These are phyloP conservation scores for Auanema sp. DNA, from an alignment of 2,888 invertebrate species.

Conservation along the genomic window DNA sequence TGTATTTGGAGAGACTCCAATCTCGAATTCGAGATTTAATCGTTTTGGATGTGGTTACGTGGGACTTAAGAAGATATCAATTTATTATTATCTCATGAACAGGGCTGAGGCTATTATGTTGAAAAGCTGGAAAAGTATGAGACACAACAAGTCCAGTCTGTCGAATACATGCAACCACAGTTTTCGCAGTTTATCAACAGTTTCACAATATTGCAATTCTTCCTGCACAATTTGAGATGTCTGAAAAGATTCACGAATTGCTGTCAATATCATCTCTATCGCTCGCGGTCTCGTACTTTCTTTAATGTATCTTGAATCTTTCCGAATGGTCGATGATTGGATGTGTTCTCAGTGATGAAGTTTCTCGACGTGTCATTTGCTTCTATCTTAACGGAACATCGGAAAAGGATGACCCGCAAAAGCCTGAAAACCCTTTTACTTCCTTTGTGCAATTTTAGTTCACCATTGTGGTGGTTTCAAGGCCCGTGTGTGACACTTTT, in stretches of 20 bases:
- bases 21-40: not conserved
- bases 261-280: not conserved
- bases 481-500: conserved; percentile 18
- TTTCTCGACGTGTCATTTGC: not conserved
- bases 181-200: conserved; percentile 1
- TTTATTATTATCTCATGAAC: conserved; percentile 18
- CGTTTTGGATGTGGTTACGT: not conserved
- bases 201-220: conserved; percentile 9
- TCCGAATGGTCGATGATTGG: not conserved
- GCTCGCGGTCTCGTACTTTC: not conserved
- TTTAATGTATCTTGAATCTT: conserved; percentile 1
- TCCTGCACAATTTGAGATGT: conserved; percentile 7
- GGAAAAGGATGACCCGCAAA: conserved; percentile 2
- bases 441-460: conserved; percentile 4
- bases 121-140: conserved; percentile 18
- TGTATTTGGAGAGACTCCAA: not conserved
- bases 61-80: not conserved
- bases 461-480: conserved; percentile 19
- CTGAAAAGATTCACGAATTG: not conserved
- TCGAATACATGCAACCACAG: conserved; percentile 20
- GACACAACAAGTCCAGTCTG: conserved; percentile 14
- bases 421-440: conserved; percentile 16
- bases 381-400: not conserved
- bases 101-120: conserved; percentile 20
- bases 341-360: not conserved